A percentile compares a stretch with the other conserved stretches of the same genome.
Evolutionary conservation across 2,113 vertebrate genomes (phyloP).

Genomic region (Microcebus tavaratra): DNA sequence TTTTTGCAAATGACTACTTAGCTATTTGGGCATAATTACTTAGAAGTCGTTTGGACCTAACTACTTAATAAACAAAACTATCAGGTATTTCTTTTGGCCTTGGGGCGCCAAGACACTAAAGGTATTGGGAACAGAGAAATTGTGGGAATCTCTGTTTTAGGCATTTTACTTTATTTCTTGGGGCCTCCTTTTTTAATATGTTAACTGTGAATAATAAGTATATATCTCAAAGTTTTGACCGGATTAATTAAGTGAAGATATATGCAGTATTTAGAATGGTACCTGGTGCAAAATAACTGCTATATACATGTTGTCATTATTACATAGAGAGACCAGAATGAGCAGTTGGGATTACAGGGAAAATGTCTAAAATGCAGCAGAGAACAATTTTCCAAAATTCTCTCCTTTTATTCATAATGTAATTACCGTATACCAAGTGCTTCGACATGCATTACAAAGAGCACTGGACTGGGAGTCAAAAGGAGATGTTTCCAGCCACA

Average conservation of each 20-base stretch:
- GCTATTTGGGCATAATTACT: not conserved
- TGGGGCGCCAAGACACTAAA: not conserved
- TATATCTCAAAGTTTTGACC: not conserved
- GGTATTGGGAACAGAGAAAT: not conserved
- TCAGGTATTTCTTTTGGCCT: slow-evolving; percentile 15
- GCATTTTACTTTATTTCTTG: not conserved
- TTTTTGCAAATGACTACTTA: slow-evolving; percentile 9
- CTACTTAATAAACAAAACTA: not conserved
- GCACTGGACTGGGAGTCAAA: not conserved
- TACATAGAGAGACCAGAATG: not conserved
- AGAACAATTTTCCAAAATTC: not conserved
- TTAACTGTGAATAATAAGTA: not conserved
- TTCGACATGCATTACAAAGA: not conserved
- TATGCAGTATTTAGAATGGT: not conserved
- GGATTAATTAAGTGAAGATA: not conserved
- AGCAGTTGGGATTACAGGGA: not conserved
- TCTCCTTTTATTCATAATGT: not conserved
- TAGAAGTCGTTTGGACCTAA: not conserved
- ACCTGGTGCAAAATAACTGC: not conserved
- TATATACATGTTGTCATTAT: not conserved
- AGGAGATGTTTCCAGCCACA: not conserved
- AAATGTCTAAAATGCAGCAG: not conserved
- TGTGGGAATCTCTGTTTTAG: not conserved
- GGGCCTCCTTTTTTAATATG: not conserved
- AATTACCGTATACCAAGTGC: not conserved